Conservation (phyloP, 2,113 vertebrate genomes). For the Hyperopisus bebe region DNA sequence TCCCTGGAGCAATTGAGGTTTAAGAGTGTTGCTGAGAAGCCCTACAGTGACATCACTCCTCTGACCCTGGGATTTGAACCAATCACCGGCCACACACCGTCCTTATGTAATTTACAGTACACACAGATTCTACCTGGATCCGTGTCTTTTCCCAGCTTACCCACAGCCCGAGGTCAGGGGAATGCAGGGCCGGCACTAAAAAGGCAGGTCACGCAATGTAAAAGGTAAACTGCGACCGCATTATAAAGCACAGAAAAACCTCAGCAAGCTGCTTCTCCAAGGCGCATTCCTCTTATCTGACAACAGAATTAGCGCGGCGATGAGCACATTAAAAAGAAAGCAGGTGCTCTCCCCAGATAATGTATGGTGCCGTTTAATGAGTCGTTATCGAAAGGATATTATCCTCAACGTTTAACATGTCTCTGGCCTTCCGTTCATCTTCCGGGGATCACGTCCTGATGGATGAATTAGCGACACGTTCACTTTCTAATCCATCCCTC, state of each 20-base stretch:
- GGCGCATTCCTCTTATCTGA: not conserved
- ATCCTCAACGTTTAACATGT: not conserved
- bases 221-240: not conserved
- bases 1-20: not conserved
- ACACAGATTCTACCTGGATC: not conserved
- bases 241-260: not conserved
- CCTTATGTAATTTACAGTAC: not conserved
- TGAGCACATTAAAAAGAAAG: not conserved
- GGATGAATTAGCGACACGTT: not conserved
- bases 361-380: not conserved
- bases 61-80: not conserved
- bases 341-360: not conserved
- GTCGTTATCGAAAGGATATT: conserved; percentile 6
- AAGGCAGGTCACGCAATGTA: not conserved
- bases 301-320: not conserved
- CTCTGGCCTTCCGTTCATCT: not conserved
- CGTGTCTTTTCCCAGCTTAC: not conserved
- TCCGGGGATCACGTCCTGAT: not conserved
- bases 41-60: not conserved
- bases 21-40: not conserved
- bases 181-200: not conserved
- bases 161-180: not conserved
- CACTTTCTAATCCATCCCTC: not conserved
- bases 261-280: not conserved
- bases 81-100: not conserved